phyloP scores from a whole-genome alignment of 2,797 vertebrate species.

The Mastacembelus armatus region DNA sequence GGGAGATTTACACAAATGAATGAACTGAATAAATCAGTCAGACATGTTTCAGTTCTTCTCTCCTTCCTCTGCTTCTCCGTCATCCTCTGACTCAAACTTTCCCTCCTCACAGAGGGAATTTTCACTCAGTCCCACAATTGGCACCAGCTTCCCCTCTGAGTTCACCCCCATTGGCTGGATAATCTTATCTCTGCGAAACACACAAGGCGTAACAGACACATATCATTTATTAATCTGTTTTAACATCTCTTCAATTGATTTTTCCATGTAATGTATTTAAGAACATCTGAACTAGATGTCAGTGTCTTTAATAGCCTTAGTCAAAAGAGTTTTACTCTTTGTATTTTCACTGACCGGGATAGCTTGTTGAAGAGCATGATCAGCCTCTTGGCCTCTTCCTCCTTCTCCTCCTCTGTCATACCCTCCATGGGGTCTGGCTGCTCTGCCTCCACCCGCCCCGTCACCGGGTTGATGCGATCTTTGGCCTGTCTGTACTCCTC shows the following conservation, averaged over 20 bases:
- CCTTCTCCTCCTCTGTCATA: conserved; percentile 96
- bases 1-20: conserved; percentile 23
- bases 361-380: conserved; percentile 90
- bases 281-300: too few species aligned
- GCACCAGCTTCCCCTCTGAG: conserved; percentile 75
- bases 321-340: too few species aligned
- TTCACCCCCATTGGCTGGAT: conserved; percentile 79
- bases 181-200: conserved; percentile 70
- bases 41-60: conserved; percentile 55
- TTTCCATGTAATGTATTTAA: too few species aligned
- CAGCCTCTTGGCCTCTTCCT: conserved; percentile 90
- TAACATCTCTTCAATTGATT: too few species aligned
- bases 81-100: conserved; percentile 56
- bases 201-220: neutral
- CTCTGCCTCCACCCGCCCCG: conserved; percentile 90
- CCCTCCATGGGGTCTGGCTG: conserved; percentile 93
- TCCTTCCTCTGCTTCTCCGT: conserved; percentile 42
- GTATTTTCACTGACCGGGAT: conserved; percentile 58
- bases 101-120: conserved; percentile 54
- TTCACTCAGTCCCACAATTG: conserved; percentile 60
- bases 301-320: too few species aligned
- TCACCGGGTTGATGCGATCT: conserved; percentile 91
- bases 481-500: conserved; percentile 81
- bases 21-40: too few species aligned
- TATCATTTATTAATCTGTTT: neutral